Conservation (phyloP, 2,113 vertebrate species). For the Nerophis lumbriciformis region DNA sequence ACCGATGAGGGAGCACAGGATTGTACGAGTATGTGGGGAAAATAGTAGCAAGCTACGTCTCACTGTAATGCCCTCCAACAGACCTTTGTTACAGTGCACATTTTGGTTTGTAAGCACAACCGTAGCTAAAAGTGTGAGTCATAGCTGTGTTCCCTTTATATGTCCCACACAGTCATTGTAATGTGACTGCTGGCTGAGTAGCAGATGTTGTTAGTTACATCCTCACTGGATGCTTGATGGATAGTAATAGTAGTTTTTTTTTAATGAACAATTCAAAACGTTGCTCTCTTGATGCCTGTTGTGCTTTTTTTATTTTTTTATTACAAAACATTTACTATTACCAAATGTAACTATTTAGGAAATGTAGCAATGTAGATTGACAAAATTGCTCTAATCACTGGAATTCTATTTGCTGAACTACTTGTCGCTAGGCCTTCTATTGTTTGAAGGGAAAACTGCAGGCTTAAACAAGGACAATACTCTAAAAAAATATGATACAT, state of each 20-base stretch:
- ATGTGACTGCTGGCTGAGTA: conserved; percentile 9
- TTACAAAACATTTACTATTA: too few relatives aligned
- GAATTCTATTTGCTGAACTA: too few relatives aligned
- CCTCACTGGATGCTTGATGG: not conserved
- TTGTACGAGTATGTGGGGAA: not conserved
- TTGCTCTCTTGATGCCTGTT: too few relatives aligned
- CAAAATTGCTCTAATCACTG: too few relatives aligned
- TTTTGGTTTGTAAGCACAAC: conserved; percentile 14
- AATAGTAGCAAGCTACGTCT: not conserved
- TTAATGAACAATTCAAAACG: too few relatives aligned
- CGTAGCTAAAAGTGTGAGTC: conserved; percentile 12
- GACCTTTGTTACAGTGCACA: not conserved
- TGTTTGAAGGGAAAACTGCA: too few relatives aligned
- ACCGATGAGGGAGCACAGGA: not conserved
- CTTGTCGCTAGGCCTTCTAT: too few relatives aligned
- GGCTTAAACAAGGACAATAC: too few relatives aligned
- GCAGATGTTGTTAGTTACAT: not conserved
- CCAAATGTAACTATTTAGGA: too few relatives aligned
- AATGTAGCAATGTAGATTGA: too few relatives aligned
- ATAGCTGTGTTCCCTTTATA: conserved; percentile 1
- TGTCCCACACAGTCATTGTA: not conserved
- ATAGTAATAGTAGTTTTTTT: not conserved
- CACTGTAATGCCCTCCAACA: conserved; percentile 2
- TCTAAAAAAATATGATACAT: too few relatives aligned
- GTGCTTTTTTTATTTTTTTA: too few relatives aligned